Evolutionary conservation across 2,888 invertebrate species (phyloP).

Genomic region (Aphelenchoides bicaudatus): DNA sequence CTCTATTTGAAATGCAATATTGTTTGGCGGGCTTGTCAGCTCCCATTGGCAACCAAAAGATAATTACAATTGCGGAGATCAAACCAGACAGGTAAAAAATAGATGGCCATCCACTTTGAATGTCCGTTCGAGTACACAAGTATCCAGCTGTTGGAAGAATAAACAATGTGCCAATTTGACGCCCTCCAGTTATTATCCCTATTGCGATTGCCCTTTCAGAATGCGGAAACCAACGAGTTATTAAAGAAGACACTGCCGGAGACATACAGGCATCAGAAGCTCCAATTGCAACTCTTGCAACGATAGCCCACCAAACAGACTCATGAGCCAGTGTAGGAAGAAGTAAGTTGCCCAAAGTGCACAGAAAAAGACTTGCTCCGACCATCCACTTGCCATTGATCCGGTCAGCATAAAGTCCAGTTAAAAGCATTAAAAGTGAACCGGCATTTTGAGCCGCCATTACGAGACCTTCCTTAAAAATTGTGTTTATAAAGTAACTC

Average conservation of each 20-base stretch:
- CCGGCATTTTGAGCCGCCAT: conserved; percentile 58
- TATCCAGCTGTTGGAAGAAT: conserved; percentile 57
- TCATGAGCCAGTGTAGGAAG: conserved; percentile 44
- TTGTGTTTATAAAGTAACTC: background rate
- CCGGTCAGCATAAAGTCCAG: conserved; percentile 52
- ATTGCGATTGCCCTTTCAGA: conserved; percentile 57
- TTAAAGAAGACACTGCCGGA: conserved; percentile 46
- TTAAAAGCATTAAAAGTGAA: conserved; percentile 48
- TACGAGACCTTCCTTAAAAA: conserved; percentile 51
- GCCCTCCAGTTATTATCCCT: conserved; percentile 56
- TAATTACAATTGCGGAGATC: conserved; percentile 45
- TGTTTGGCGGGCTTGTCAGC: conserved; percentile 58
- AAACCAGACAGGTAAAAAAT: conserved; percentile 53
- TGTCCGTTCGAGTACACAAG: conserved; percentile 53
- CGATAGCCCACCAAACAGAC: conserved; percentile 52
- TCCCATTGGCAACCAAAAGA: conserved; percentile 58
- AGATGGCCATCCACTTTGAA: conserved; percentile 56
- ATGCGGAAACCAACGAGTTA: conserved; percentile 57
- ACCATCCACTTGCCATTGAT: conserved; percentile 59
- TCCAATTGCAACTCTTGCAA: conserved; percentile 37
- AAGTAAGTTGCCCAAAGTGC: conserved; percentile 47
- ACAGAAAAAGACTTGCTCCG: conserved; percentile 40
- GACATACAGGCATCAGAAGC: conserved; percentile 48
- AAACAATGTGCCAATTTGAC: conserved; percentile 54
- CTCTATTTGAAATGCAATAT: conserved; percentile 51